Base-by-base conservation (phyloP, 1,140 invertebrate species). In the Myzus persicae region DNA sequence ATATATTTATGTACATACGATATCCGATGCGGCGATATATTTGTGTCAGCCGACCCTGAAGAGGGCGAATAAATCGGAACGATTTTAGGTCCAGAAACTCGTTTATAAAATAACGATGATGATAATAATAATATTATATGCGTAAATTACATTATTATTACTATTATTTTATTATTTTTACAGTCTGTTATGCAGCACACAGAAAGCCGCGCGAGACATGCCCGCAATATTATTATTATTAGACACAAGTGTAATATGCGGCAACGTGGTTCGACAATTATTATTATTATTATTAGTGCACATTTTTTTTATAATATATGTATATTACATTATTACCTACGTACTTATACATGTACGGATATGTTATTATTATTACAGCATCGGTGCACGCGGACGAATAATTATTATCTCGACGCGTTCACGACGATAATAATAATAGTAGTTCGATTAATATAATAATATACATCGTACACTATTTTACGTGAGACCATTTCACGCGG, bases 391-490 rank as follows among this genome's bases (percentile, higher is more conserved):
- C 59, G 26, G 59, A 67, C 31, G 59, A 67, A 67, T 67, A 67
- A 67, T 67, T 31, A 59, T 59, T 31, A 67, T 67, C 59, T 31
- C 26, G 59, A 31, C 59, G 59, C 4, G 59, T 67, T 31, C 59
- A 31, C 31, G 59, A 67, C n/a, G 59, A 67, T 67, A 67, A 67
- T 67, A 67, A 67, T 67, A 67, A 67, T 67, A n/a, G 59, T 67
- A 67, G 59, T 67, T 67, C 59, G 59, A 67, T 67, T 67, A 67
- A 67, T 67, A 67, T 67, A 67, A 59, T 59, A 59, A 67, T 67
- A 67, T 67, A 67, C 7, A 26, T 67, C 59, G 59, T 67, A 31
- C 59, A 67, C 59, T 14, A 14, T 67, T 67, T 67, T 67, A 67
- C 31, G 59, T 67, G 59, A 67, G 59, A n/a, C 59, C 9, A 14